Conservation (phyloP, 1,140 invertebrate genomes). For the Paralvinella palmiformis region DNA sequence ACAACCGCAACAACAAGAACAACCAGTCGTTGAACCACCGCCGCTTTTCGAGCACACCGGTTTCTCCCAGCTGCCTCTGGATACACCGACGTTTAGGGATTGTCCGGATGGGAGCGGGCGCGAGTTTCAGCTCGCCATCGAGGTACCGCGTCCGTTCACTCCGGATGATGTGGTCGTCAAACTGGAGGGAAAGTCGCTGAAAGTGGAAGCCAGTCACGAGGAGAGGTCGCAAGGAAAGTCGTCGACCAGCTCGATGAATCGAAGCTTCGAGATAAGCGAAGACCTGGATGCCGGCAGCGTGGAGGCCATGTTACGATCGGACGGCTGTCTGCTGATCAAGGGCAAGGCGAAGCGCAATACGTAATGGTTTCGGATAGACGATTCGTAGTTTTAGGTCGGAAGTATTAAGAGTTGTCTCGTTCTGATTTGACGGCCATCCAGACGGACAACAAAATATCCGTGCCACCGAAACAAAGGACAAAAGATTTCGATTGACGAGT, state of each 20-base stretch:
- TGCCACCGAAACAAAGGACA: too few species aligned
- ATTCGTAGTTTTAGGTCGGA: too few species aligned
- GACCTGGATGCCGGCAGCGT: constrained; percentile 14
- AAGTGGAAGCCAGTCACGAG: constrained; percentile 17
- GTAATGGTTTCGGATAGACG: too few species aligned
- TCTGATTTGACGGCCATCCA: too few species aligned
- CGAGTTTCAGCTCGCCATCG: constrained; percentile 3
- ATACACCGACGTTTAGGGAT: neutral
- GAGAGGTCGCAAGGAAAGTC: constrained; percentile 10
- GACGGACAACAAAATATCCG: too few species aligned
- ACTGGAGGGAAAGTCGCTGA: constrained; percentile 12
- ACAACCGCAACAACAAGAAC: neutral
- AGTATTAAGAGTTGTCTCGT: too few species aligned
- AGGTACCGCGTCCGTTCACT: constrained; percentile 14
- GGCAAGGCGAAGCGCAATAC: too few species aligned
- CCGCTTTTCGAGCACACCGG: neutral
- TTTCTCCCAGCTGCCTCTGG: neutral
- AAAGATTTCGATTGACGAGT: too few species aligned
- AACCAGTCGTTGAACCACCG: neutral
- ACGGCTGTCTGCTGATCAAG: too few species aligned
- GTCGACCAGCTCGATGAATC: constrained; percentile 17
- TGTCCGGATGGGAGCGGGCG: neutral
- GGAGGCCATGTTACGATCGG: too few species aligned
- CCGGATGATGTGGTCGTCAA: constrained; percentile 19
- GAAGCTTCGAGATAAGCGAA: constrained; percentile 18